phyloP scores from a whole-genome alignment of 2,888 invertebrate species.

The Lysandra bellargus region DNA sequence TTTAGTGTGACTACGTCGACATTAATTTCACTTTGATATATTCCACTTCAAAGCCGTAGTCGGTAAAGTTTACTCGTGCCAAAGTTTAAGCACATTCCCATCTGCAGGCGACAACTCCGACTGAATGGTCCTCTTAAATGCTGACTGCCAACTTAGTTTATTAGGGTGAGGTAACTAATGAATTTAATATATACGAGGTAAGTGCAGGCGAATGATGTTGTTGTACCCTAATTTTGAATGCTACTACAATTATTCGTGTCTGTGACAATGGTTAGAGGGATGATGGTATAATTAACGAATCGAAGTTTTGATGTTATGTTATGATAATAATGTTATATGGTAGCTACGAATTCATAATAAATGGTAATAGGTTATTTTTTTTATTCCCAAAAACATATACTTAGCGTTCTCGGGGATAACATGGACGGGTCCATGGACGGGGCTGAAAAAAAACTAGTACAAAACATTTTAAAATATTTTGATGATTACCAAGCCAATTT shows the following conservation, averaged over 20 bases:
- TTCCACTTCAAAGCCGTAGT: not conserved
- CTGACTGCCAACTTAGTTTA: constrained; percentile 37
- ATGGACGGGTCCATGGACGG: not conserved
- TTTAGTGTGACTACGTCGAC: constrained; percentile 18
- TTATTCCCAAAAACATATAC: not conserved
- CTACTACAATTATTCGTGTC: not conserved
- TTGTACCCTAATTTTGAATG: not conserved
- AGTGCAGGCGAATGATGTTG: not conserved
- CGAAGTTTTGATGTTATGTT: not conserved
- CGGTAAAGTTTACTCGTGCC: constrained; percentile 37
- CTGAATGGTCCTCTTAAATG: constrained; percentile 37
- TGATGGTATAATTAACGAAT: not conserved
- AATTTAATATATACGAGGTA: constrained; percentile 23
- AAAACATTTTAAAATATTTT: not conserved
- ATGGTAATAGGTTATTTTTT: not conserved
- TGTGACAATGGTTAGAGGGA: not conserved
- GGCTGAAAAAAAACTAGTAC: not conserved
- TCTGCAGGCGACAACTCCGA: constrained; percentile 38
- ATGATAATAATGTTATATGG: not conserved
- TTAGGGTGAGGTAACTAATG: constrained; percentile 32
- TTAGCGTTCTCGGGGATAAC: too few species aligned
- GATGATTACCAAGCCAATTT: not conserved
- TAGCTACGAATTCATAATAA: not conserved
- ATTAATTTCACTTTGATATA: constrained; percentile 25
- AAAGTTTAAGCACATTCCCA: constrained; percentile 38